Conservation (phyloP, 2,888 invertebrate species). For the Yponomeuta sedellus region DNA sequence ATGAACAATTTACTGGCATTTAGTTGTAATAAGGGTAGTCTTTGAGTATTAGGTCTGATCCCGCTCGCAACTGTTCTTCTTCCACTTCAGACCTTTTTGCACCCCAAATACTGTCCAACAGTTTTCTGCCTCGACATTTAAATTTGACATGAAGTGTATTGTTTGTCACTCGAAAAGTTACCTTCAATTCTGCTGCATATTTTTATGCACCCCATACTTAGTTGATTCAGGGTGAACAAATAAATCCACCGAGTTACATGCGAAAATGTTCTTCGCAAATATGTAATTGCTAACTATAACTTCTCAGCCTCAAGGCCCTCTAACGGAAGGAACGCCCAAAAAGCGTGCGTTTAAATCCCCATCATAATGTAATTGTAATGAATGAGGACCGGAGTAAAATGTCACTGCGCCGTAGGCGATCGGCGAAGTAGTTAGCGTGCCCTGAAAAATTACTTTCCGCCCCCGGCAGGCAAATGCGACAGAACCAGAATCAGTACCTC, state of each 20-base stretch:
- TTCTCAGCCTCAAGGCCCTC: constrained; percentile 6
- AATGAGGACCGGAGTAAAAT: constrained; percentile 7
- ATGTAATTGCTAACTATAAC: constrained; percentile 7
- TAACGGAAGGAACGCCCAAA: constrained; percentile 10
- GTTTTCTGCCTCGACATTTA: no score
- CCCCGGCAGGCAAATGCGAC: background rate
- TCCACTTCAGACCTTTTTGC: no score
- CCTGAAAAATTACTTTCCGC: constrained; percentile 7
- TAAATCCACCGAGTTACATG: background rate
- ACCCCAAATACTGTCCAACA: no score
- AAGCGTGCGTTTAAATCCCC: constrained; percentile 8
- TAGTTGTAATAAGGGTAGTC: no score
- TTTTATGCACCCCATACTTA: no score
- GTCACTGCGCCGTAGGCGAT: constrained; percentile 11
- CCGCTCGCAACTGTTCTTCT: no score
- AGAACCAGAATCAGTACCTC: background rate
- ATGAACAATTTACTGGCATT: no score
- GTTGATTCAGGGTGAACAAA: background rate
- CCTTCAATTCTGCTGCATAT: no score
- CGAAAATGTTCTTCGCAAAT: background rate
- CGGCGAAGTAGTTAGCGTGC: constrained; percentile 1
- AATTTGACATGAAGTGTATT: no score
- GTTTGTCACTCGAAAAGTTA: no score
- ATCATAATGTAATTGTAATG: constrained; percentile 14
- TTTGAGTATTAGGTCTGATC: no score